Percentiles rank a stretch among this genome's conserved stretches.
Evolutionary conservation across 2,113 vertebrate genomes (phyloP).

Genomic region (Thalassoma bifasciatum): DNA sequence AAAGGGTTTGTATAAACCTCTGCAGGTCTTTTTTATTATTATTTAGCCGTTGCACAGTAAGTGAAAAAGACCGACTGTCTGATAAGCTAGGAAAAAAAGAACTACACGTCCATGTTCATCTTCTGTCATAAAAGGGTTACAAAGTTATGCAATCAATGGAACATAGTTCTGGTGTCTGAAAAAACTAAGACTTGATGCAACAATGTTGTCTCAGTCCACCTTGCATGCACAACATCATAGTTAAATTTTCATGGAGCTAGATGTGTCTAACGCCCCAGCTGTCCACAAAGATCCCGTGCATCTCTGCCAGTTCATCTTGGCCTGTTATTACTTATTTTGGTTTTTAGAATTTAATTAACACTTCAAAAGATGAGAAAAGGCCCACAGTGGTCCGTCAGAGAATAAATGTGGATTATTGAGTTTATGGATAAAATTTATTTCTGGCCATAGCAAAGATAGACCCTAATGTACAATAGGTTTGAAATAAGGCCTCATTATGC

Average conservation of each 20-base stretch:
- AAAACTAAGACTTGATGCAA: not conserved
- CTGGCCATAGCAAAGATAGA: not conserved
- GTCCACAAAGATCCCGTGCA: slow-evolving; percentile 6
- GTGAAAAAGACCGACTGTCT: not conserved
- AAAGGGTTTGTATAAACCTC: not conserved
- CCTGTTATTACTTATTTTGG: not conserved
- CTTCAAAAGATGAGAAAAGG: slow-evolving; percentile 7
- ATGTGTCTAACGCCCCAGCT: not conserved
- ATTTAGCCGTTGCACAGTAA: not conserved
- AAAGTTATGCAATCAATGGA: not conserved
- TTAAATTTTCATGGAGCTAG: not conserved
- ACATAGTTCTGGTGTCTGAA: not conserved
- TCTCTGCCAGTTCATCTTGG: slow-evolving; percentile 2
- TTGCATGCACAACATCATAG: not conserved
- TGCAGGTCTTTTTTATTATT: not conserved
- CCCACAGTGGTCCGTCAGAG: not conserved
- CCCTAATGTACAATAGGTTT: not conserved
- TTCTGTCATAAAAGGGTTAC: not conserved
- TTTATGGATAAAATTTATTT: slow-evolving; percentile 1
- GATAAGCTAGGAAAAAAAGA: not conserved
- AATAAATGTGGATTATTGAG: slow-evolving; percentile 10
- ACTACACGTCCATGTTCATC: not conserved
- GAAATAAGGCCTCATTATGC: slow-evolving; percentile 9
- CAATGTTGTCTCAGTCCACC: not conserved
- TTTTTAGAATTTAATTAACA: slow-evolving; percentile 2